Conservation (phyloP, 2,888 invertebrate genomes). For the Drosophila tanythrix region DNA sequence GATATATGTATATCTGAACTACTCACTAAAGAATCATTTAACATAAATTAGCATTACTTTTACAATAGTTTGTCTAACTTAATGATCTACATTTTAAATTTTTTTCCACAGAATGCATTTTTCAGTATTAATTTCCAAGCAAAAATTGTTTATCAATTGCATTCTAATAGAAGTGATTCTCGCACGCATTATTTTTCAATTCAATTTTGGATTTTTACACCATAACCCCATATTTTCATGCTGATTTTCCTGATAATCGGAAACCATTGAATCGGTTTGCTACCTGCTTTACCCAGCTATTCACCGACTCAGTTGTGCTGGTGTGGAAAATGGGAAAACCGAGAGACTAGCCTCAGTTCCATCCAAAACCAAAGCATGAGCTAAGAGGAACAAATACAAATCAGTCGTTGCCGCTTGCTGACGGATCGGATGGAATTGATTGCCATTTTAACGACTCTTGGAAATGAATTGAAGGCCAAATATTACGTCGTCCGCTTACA, state of each 20-base stretch:
- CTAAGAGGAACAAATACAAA: constrained; percentile 31
- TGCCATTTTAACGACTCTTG: constrained; percentile 46
- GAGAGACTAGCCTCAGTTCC: constrained; percentile 6
- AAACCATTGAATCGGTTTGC: constrained; percentile 17
- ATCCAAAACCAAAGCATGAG: constrained; percentile 7
- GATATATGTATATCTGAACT: background rate
- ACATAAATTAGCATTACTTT: background rate
- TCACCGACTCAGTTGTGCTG: constrained; percentile 1
- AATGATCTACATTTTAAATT: too few relatives aligned
- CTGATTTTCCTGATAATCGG: background rate
- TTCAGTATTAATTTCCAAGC: background rate
- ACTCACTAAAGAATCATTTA: background rate
- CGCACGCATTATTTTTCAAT: background rate
- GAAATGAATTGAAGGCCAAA: constrained; percentile 56
- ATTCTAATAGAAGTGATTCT: background rate
- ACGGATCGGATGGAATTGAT: constrained; percentile 36
- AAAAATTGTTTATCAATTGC: background rate
- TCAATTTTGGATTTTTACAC: background rate
- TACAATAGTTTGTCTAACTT: background rate
- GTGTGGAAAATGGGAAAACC: constrained; percentile 10
- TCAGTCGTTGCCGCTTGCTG: constrained; percentile 7
- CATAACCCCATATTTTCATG: background rate
- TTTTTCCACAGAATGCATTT: too few relatives aligned
- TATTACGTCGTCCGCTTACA: constrained; percentile 53
- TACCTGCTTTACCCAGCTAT: constrained; percentile 37